These are phyloP conservation scores for Condylostylus longicornis DNA, from an alignment of 1,140 invertebrate genomes.

Conservation along the genomic window DNA sequence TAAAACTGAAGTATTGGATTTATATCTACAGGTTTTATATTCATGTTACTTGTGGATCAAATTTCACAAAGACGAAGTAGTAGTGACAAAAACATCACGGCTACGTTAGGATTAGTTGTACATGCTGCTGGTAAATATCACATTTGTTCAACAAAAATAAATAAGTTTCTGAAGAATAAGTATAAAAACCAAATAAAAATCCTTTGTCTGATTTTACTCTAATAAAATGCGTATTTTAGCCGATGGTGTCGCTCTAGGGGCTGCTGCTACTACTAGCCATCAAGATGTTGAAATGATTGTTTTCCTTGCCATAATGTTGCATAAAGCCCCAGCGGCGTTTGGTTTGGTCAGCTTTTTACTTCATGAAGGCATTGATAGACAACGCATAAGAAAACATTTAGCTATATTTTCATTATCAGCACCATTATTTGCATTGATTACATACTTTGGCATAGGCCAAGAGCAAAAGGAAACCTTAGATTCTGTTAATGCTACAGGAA, in stretches of 20 bases:
- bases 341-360: conserved; percentile 92
- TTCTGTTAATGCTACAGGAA: conserved; percentile 71
- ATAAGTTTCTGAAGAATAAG: conserved; percentile 27
- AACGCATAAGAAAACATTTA: conserved; percentile 72
- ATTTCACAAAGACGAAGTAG: conserved; percentile 51
- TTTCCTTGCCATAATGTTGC: conserved; percentile 96
- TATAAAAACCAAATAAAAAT: background rate
- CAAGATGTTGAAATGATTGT: conserved; percentile 95
- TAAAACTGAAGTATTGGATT: background rate
- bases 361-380: conserved; percentile 80
- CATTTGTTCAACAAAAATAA: too few relatives aligned
- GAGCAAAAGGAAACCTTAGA: conserved; percentile 59
- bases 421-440: conserved; percentile 75
- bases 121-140: conserved; percentile 54
- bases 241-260: conserved; percentile 92
- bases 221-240: conserved; percentile 46
- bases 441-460: conserved; percentile 85
- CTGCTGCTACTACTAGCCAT: conserved; percentile 86
- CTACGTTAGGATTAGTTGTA: conserved; percentile 90
- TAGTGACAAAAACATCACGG: conserved; percentile 64
- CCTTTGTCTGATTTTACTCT: background rate
- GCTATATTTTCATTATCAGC: conserved; percentile 89
- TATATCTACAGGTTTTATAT: conserved; percentile 61
- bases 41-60: conserved; percentile 95
- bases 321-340: conserved; percentile 97